Percentiles rank a stretch among this genome's conserved stretches.
phyloP scores from a whole-genome alignment of 2,797 vertebrate species.

The Brachyalestes nurse region DNA sequence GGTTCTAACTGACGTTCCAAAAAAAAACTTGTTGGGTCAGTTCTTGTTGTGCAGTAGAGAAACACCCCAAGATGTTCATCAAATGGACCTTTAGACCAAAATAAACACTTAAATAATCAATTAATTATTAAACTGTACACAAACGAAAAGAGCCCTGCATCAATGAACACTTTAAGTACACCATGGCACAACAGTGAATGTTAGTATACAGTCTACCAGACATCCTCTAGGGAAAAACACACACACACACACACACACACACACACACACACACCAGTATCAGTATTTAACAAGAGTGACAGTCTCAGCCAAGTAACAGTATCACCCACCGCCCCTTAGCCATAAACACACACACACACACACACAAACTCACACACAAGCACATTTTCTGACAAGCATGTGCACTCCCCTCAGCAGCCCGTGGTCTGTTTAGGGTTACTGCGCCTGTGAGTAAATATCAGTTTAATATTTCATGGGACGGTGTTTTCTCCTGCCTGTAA shows the following conservation, averaged over 20 bases:
- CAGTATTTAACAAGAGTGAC: conserved; percentile 60
- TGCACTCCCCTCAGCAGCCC: conserved; percentile 51
- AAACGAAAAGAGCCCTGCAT: background rate
- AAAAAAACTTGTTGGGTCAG: too few relatives aligned
- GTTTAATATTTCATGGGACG: conserved; percentile 81
- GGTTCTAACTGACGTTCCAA: too few relatives aligned
- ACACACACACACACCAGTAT: conserved; percentile 31
- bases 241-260: background rate
- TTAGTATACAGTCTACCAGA: background rate
- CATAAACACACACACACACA: conserved; percentile 2
- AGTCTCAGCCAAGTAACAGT: conserved; percentile 16
- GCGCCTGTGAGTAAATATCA: conserved; percentile 74
- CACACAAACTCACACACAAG: background rate
- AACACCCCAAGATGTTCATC: background rate
- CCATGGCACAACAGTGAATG: background rate
- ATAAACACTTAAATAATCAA: conserved; percentile 30
- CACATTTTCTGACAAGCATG: conserved; percentile 12
- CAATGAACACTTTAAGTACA: background rate
- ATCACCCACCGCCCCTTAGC: conserved; percentile 2
- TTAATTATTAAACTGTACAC: conserved; percentile 46
- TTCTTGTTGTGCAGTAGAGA: too few relatives aligned
- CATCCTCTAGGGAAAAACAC: background rate
- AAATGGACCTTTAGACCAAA: conserved; percentile 29
- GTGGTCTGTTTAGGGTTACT: conserved; percentile 44
- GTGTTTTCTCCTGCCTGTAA: conserved; percentile 67